Evolutionary conservation across 2,888 invertebrate genomes (phyloP), one percentile per base, ranked within the genome.

Genomic region (Zaprionus lineosus): DNA sequence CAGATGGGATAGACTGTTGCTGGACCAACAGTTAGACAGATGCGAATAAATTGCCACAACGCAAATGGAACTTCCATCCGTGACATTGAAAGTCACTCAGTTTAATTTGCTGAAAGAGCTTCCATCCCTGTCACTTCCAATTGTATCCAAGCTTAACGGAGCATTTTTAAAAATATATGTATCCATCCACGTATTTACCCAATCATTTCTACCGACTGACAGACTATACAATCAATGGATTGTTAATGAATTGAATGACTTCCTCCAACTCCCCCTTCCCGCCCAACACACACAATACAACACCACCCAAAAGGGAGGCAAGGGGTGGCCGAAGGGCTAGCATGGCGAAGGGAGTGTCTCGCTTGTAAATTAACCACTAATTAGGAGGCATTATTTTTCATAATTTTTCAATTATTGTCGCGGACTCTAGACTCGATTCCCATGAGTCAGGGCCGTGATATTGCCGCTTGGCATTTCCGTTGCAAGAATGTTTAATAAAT

Each of bases 31-130:
- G 46, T 28, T 55, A 47, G 59, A 60, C 57, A 61, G 56, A 56
- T 72, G 44, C 24, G 55, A 31, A 58, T 59, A 63, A 59, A 67
- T 52, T 59, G 19, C 34, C 16, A 43, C 12, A 59, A 44, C 34
- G 46, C 11, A 33, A 34, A 41, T 44, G 29, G 19, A 55, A 12
- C 51, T 37, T 24, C 37, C 9, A 58, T 29, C 21, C 43, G 53
- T 68, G 64, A 43, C 56, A 61, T 44, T 53, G 59, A 68, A 74
- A 64, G 75, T 76, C 67, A 81, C 64, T 81, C 51, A 56, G 67
- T 57, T 64, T 74, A 76, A 77, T 71, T n/a, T 76, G 70, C 37
- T n/a, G 36, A 29, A 53, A 18, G 39, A 14, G 19, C 46, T 51
- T 63, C 24, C 7, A n/a, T 16, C n/a, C n/a, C n/a, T n/a, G n/a